Evolutionary conservation across 2,797 vertebrate species (phyloP), one percentile per base, ranked within the genome.

Genomic region (Prionace glauca): DNA sequence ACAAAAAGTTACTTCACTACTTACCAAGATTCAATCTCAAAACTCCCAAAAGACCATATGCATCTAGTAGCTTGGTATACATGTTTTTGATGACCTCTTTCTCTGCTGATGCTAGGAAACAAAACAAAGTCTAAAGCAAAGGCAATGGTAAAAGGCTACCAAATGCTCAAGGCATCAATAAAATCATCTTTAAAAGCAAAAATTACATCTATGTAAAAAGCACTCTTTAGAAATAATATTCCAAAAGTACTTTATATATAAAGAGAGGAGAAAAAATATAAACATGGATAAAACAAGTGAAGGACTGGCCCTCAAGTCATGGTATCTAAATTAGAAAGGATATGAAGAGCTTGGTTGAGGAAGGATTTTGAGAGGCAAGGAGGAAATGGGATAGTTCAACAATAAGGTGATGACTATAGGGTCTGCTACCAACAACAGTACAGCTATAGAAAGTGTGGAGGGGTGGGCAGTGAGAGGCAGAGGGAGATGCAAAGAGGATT

Each of bases 1-100:
- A 67, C 9, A n/a, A 92, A 41, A 36, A 24, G 62, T 24, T 29
- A 65, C 14, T 60, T n/a, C 1, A 24, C 12, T n/a, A 97, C 98
- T 98, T 97, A 99, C 99, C 99, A 2, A 99, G 98, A 96, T 99
- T 99, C 95, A 99, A 97, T 36, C 99, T 98, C 94, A 99, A 98
- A 96, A 99, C 99, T 7, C 99, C 99, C 96, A 99, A 96, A 96
- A 99, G 99, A 88, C 99, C 99, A 96, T 99, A 99, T 0, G 99
- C 99, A 97, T 99, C 99, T 96, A 99, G 97, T 96, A 99, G 99
- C 97, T 98, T 99, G 96, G 97, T 97, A 96, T 99, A 99, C 0
- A 98, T 97, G 95, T 97, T 97, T 97, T 98, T 99, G 96, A 99
- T 99, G 94, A 99, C 98, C 62, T 99, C 99, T 96, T 99, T 99